These are phyloP conservation scores for Pseudochirops corinnae DNA, from an alignment of 2,797 vertebrate genomes.

Conservation along the genomic window DNA sequence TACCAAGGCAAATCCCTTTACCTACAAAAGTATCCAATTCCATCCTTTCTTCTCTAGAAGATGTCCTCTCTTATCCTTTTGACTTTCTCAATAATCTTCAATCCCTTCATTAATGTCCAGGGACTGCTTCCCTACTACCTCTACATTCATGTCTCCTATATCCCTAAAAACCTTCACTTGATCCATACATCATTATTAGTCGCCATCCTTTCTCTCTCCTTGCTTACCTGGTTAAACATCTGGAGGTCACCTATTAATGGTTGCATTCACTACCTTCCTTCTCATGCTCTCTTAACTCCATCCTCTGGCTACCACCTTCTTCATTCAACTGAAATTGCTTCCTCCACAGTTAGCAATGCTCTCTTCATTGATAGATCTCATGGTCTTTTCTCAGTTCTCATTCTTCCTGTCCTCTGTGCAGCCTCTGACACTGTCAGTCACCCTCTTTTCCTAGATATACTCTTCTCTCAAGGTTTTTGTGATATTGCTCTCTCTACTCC, in stretches of 20 bases:
- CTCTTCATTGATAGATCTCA: background rate
- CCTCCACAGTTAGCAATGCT: background rate
- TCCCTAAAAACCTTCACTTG: background rate
- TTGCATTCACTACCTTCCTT: background rate
- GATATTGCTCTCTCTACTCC: background rate
- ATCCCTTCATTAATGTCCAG: background rate
- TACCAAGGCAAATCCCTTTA: background rate
- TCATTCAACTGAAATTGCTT: background rate
- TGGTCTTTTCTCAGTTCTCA: background rate
- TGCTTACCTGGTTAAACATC: background rate
- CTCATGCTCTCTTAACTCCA: background rate
- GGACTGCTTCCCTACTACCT: background rate
- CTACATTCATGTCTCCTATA: background rate
- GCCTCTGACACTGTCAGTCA: background rate
- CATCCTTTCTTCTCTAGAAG: background rate
- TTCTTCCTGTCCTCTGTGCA: background rate
- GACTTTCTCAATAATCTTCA: background rate
- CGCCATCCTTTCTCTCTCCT: background rate
- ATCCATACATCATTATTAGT: background rate
- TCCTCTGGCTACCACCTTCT: background rate
- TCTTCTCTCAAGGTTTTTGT: background rate
- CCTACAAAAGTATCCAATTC: background rate
- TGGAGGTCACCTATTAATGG: background rate
- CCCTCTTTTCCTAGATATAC: background rate
- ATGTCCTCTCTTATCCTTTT: background rate